Evolutionary conservation across 2,797 vertebrate genomes (phyloP), one percentile per base, ranked within the genome.

Genomic region (Enteromius mattozi): DNA sequence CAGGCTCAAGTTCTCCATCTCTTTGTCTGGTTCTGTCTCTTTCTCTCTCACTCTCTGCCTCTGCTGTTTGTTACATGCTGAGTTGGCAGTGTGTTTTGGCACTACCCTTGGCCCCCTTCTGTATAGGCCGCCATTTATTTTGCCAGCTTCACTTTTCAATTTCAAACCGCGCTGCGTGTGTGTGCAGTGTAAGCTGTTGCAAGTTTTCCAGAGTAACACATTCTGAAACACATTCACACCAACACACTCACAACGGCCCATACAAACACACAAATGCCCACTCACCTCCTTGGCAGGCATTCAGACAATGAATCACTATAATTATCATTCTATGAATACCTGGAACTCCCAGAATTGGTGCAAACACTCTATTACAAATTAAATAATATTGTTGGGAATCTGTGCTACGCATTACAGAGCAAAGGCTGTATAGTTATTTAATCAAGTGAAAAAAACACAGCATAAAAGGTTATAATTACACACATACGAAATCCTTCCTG

Each of bases 71-170:
- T 84, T 79, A 69, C 85, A 65, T 85, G 88, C 81, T 86, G 86
- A 85, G 81, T 69, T 86, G 80, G 79, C 89, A 81, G 81, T 85
- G 86, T 85, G 83, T 86, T 77, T 84, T 88, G 87, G 88, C 88
- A 87, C 42, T 63, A 51, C 54, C 19, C 59, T 54, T 75, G 10
- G 35, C 54, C 85, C 71, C 85, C 78, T 77, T 80, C 79, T 54
- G 66, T 35, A 85, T 71, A 54, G 68, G 76, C 80, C 84, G 83
- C 78, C 42, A 40, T 85, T 80, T 72, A 83, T 83, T 85, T 88
- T 79, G 82, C 89, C 87, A 83, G 81, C 80, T 72, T 88, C 85
- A 86, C 85, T 87, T 86, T 88, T 88, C 81, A 86, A 71, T 86
- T 88, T 88, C 69, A 79, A 76, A 83, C 78, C 59, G 12, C 82